Percentiles rank a stretch among this genome's conserved stretches.
These are phyloP conservation scores for Ecliptopera silaceata DNA, from an alignment of 2,888 invertebrate genomes.

Conservation along the genomic window DNA sequence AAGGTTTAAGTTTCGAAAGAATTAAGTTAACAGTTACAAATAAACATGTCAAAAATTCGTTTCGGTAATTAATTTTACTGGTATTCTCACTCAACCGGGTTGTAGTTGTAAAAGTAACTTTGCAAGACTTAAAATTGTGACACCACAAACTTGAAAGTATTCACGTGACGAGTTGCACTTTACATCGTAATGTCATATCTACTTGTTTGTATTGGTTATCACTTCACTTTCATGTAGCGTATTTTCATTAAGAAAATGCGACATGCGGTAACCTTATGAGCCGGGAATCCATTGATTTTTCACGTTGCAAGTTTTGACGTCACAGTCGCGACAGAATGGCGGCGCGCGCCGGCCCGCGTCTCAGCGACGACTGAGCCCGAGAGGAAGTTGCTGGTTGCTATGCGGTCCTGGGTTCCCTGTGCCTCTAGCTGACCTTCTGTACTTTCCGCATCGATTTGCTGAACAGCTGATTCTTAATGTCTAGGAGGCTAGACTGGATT, in stretches of 20 bases:
- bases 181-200: slow-evolving; percentile 47
- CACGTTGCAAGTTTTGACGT: slow-evolving; percentile 73
- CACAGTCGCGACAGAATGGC: slow-evolving; percentile 66
- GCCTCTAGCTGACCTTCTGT: slow-evolving; percentile 26
- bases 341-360: slow-evolving; percentile 79
- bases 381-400: slow-evolving; percentile 73
- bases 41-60: slow-evolving; percentile 22
- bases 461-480: slow-evolving; percentile 26
- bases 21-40: slow-evolving; percentile 11
- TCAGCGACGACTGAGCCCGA: slow-evolving; percentile 70
- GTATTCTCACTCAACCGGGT: slow-evolving; percentile 13
- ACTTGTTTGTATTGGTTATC: slow-evolving; percentile 47
- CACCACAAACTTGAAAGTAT: slow-evolving; percentile 73
- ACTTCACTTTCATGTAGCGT: slow-evolving; percentile 77
- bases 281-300: slow-evolving; percentile 78
- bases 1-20: slow-evolving; percentile 4
- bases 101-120: slow-evolving; percentile 30
- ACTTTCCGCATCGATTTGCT: slow-evolving; percentile 71
- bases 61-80: slow-evolving; percentile 20
- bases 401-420: slow-evolving; percentile 60
- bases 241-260: slow-evolving; percentile 79
- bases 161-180: slow-evolving; percentile 64
- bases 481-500: neutral
- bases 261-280: slow-evolving; percentile 73
- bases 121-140: slow-evolving; percentile 64